Conservation (phyloP, 2,888 invertebrate species). For the Exephanes ischioxanthus region DNA sequence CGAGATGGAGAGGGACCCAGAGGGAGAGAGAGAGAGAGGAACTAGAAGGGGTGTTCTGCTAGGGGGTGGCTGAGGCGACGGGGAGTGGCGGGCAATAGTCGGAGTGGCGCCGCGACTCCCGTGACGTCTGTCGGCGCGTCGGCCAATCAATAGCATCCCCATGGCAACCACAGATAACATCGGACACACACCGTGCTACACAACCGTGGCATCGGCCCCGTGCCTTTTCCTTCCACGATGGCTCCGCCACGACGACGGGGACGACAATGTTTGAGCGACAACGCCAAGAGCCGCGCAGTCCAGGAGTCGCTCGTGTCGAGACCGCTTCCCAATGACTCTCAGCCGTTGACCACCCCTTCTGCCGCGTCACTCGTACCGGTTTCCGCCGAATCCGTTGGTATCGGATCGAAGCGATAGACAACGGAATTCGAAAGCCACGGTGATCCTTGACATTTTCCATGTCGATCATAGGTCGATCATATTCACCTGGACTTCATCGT, state of each 20-base stretch:
- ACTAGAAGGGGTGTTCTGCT: conserved; percentile 63
- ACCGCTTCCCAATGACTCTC: background rate
- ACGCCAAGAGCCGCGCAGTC: conserved; percentile 39
- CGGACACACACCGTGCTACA: conserved; percentile 83
- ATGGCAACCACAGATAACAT: conserved; percentile 85
- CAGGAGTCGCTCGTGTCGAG: background rate
- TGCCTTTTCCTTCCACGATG: conserved; percentile 62
- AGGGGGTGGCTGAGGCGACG: conserved; percentile 64
- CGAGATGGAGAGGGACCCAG: conserved; percentile 26
- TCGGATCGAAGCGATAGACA: background rate
- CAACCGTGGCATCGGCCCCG: conserved; percentile 72
- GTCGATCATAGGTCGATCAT: conserved; percentile 16
- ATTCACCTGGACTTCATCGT: conserved; percentile 28
- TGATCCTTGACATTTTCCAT: conserved; percentile 2
- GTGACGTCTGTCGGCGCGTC: conserved; percentile 86
- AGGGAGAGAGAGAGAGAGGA: conserved; percentile 39
- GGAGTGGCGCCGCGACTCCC: conserved; percentile 86
- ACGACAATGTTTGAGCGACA: conserved; percentile 43
- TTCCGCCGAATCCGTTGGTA: background rate
- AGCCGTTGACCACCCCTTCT: conserved; percentile 29
- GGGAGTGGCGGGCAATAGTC: conserved; percentile 86
- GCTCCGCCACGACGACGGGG: conserved; percentile 27
- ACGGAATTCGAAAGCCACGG: background rate
- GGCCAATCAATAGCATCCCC: conserved; percentile 85
- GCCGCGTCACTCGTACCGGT: conserved; percentile 16